Conservation (phyloP, 2,113 vertebrate species). For the Mesitornis unicolor region DNA sequence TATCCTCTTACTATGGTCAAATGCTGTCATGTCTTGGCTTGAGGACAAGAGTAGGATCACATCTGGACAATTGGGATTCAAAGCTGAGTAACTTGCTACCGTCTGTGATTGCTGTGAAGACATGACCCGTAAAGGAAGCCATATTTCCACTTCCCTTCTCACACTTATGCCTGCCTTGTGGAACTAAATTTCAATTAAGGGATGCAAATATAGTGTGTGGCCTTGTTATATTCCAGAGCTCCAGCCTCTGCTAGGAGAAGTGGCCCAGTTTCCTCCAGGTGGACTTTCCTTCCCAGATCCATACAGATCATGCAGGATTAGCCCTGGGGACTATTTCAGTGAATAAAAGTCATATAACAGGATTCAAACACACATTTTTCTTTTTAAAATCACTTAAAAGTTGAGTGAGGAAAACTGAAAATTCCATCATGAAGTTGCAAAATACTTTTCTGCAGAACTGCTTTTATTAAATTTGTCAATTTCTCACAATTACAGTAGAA, state of each 20-base stretch:
- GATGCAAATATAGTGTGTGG: background rate
- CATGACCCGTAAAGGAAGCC: background rate
- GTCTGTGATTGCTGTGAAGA: background rate
- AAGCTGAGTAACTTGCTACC: background rate
- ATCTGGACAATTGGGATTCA: background rate
- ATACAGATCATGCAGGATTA: background rate
- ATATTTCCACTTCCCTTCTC: background rate
- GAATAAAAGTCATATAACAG: background rate
- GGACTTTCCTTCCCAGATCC: background rate
- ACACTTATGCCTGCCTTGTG: background rate
- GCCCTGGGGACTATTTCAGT: background rate
- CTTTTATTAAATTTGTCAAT: background rate
- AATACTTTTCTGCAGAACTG: background rate
- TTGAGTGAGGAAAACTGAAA: slow-evolving; percentile 2
- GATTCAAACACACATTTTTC: background rate
- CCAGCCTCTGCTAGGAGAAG: background rate
- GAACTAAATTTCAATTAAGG: background rate
- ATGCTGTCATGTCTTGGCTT: background rate
- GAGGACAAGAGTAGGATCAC: background rate
- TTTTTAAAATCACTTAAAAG: background rate
- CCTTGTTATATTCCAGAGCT: background rate
- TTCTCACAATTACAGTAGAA: background rate
- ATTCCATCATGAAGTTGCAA: background rate
- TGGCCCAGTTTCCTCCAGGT: background rate
- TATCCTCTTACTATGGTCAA: background rate